phyloP scores from a whole-genome alignment of 2,797 vertebrate species.

The Pseudochromis fuscus region DNA sequence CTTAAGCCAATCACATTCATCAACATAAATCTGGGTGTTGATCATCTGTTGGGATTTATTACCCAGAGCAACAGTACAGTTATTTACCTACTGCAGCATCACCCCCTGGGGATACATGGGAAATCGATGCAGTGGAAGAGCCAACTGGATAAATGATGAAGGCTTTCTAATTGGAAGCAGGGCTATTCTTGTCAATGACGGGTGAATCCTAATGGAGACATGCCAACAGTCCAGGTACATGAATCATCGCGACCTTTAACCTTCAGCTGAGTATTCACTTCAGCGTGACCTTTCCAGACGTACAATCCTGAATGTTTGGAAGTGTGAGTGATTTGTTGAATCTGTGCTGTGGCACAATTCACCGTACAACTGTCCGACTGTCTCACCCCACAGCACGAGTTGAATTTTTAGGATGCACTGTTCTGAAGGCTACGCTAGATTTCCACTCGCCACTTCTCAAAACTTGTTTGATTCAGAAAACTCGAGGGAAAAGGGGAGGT shows the following conservation, averaged over 20 bases:
- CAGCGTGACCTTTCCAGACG: background rate
- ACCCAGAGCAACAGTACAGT: conserved; percentile 11
- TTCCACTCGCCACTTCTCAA: background rate
- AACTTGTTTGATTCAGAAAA: background rate
- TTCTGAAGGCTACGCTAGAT: background rate
- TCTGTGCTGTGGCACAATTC: too few relatives aligned
- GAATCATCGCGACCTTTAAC: background rate
- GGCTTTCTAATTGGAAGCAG: background rate
- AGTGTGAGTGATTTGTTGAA: too few relatives aligned
- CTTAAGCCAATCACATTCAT: background rate
- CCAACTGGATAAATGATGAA: background rate
- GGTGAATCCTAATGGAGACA: background rate
- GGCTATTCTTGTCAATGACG: background rate
- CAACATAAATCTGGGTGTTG: background rate
- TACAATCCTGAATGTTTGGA: background rate
- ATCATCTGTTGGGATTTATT: conserved; percentile 1
- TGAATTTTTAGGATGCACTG: too few relatives aligned
- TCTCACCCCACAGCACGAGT: background rate
- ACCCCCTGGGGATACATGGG: background rate
- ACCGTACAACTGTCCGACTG: background rate
- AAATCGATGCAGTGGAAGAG: background rate
- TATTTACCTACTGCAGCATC: background rate
- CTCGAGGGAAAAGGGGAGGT: background rate
- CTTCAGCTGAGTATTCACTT: background rate
- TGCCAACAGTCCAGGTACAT: background rate